Base-by-base conservation (phyloP, 2,113 vertebrate species). In the Aphyosemion australe region DNA sequence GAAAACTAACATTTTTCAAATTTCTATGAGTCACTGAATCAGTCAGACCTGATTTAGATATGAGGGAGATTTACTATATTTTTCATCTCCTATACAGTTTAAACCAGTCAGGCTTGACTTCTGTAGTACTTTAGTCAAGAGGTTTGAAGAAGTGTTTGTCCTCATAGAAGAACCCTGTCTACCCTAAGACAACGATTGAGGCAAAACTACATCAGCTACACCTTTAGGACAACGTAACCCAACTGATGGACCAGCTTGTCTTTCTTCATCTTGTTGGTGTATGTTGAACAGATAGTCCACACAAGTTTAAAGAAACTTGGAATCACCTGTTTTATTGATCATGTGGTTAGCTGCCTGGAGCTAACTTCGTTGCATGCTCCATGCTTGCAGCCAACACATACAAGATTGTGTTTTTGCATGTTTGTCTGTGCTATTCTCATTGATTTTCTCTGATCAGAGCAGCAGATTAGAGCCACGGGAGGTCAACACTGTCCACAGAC, bases 381-480 rank as follows among this genome's bases (percentile, higher is more conserved):
- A 41, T 63, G 68, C 50, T 69, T 15, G 50, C 51, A 50, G 73
- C 82, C 77, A 87, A 59, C 12, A 45, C 9, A 88, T 88, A 84
- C 75, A 88, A 89, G 84, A 74, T 18, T 1, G 19, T n/a, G 26
- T 26, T 26, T 26, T 26, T 26, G 47, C 51, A 42, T 70, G 34
- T 68, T 61, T 65, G 57, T 68, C 50, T 76, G 46, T 64, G 68
- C 61, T 84, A 70, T 80, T 87, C 79, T 82, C 61, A 69, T 45
- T 70, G 70, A 71, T 67, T 72, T 76, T 46, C 51, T 74, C 26
- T 54, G 72, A 84, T 86, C 61, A 47, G 8, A 63, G 64, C 3
- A 41, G 47, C 14, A 80, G 77, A 83, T 84, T 69, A 80, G 26
- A 72, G 10, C 51, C 47, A 6, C 71, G 60, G 73, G 68, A 48